These are phyloP conservation scores for Sceloporus undulatus DNA, from an alignment of 2,113 vertebrate genomes.

Conservation along the genomic window DNA sequence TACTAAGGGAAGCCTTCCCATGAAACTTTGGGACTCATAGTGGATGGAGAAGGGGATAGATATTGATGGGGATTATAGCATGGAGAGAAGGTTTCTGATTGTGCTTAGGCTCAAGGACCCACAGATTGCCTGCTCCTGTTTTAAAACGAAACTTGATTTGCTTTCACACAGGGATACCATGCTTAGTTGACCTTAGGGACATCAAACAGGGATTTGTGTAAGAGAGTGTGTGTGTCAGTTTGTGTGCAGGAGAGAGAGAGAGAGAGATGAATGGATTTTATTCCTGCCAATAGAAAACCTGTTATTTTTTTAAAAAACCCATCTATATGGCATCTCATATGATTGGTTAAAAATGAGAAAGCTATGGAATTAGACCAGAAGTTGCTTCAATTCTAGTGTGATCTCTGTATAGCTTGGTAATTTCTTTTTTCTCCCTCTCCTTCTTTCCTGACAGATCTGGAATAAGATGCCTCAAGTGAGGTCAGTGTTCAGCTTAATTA, in stretches of 20 bases:
- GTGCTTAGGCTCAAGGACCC: too few relatives aligned
- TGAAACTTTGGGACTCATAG: background rate
- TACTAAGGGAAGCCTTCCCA: too few relatives aligned
- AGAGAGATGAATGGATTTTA: too few relatives aligned
- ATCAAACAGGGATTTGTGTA: too few relatives aligned
- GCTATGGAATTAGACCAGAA: background rate
- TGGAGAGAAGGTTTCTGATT: background rate
- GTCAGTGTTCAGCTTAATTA: constrained; percentile 45
- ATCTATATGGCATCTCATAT: background rate
- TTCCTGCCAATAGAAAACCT: too few relatives aligned
- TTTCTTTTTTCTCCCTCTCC: background rate
- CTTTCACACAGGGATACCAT: background rate
- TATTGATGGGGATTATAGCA: background rate
- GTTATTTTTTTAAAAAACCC: too few relatives aligned
- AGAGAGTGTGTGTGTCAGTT: too few relatives aligned
- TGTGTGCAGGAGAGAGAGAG: too few relatives aligned
- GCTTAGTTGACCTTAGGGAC: background rate
- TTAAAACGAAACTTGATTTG: background rate
- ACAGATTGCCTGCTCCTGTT: background rate
- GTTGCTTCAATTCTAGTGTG: background rate
- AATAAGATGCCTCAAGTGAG: constrained; percentile 19
- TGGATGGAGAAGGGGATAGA: too few relatives aligned
- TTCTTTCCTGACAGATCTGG: background rate
- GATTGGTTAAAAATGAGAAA: background rate
- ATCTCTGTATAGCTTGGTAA: background rate